These are phyloP conservation scores for Theocolax elegans DNA, from an alignment of 1,140 invertebrate species.

Conservation along the genomic window DNA sequence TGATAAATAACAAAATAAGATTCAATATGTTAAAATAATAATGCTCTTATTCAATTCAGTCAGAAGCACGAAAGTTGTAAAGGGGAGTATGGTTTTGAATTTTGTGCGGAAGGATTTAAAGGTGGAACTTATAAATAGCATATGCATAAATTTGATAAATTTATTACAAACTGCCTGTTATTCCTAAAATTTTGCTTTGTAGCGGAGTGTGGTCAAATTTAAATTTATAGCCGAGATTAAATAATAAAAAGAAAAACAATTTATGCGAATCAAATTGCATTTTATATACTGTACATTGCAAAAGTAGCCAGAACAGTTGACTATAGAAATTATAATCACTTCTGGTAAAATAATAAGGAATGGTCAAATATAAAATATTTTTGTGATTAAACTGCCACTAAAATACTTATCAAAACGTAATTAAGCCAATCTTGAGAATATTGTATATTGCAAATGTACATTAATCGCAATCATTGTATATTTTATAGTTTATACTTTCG, in stretches of 20 bases:
- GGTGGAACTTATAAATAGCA: neutral
- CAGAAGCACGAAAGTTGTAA: constrained; percentile 24
- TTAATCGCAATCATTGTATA: constrained; percentile 53
- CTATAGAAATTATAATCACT: constrained; percentile 41
- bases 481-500: constrained; percentile 57
- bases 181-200: constrained; percentile 34
- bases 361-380: constrained; percentile 16
- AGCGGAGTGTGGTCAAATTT: constrained; percentile 28
- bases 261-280: constrained; percentile 9
- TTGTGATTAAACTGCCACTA: constrained; percentile 36
- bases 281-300: constrained; percentile 60
- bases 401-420: constrained; percentile 23
- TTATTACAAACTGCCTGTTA: constrained; percentile 43
- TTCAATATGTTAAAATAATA: constrained; percentile 15
- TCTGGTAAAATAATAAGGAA: too few species aligned
- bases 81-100: neutral
- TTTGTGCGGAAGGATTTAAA: neutral
- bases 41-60: constrained; percentile 2
- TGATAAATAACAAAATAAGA: constrained; percentile 11
- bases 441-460: constrained; percentile 50
- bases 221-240: neutral
- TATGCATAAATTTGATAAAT: constrained; percentile 11
- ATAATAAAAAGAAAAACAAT: too few species aligned
- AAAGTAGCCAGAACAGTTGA: constrained; percentile 62
- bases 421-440: constrained; percentile 29